These are phyloP conservation scores for Lepidochrysops patricia DNA, from an alignment of 2,888 invertebrate genomes.

Conservation along the genomic window DNA sequence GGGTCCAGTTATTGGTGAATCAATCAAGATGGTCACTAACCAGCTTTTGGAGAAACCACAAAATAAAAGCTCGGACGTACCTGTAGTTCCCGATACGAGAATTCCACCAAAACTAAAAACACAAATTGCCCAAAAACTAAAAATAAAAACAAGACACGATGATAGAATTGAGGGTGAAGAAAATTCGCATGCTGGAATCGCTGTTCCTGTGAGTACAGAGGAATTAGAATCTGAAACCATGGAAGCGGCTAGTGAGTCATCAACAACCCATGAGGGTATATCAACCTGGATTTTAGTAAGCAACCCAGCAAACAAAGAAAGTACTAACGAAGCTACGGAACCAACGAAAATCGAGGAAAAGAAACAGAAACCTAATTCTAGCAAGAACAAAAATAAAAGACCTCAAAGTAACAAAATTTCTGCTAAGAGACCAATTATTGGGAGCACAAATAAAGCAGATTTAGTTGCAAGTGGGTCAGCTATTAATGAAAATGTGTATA, in stretches of 20 bases:
- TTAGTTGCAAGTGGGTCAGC: conserved; percentile 63
- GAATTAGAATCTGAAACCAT: conserved; percentile 75
- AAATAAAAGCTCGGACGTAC: conserved; percentile 43
- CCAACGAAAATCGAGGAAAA: conserved; percentile 54
- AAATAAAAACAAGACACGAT: conserved; percentile 54
- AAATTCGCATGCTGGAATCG: conserved; percentile 78
- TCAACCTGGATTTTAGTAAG: conserved; percentile 86
- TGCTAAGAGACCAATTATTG: conserved; percentile 55
- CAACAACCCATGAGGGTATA: conserved; percentile 78
- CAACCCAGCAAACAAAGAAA: conserved; percentile 49
- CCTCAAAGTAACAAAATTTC: conserved; percentile 43
- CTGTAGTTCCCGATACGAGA: conserved; percentile 73
- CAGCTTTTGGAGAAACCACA: conserved; percentile 68
- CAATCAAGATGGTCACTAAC: conserved; percentile 73
- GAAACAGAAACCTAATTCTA: conserved; percentile 43
- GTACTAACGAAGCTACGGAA: conserved; percentile 46
- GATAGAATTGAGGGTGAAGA: conserved; percentile 51
- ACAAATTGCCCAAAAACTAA: conserved; percentile 57
- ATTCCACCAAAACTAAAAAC: conserved; percentile 77
- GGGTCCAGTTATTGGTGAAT: conserved; percentile 66
- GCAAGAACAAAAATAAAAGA: conserved; percentile 53
- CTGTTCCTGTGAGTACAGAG: conserved; percentile 78
- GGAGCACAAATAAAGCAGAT: conserved; percentile 63
- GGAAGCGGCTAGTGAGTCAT: conserved; percentile 49
- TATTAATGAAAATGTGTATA: conserved; percentile 67